phyloP scores from a whole-genome alignment of 2,113 vertebrate species.

The Xyliphius kryptos region DNA sequence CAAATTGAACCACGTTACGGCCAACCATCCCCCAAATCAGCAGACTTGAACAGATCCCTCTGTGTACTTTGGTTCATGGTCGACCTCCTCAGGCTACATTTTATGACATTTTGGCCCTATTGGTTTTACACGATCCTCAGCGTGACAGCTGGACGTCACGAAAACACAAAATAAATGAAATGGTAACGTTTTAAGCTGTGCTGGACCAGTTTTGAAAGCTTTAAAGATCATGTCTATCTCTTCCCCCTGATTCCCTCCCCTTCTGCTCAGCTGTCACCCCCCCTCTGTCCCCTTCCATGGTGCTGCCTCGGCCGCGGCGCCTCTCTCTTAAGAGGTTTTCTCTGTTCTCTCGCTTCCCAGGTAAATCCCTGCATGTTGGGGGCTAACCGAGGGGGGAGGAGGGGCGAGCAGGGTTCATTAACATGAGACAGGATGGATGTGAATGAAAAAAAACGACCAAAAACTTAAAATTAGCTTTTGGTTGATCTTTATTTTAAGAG shows the following conservation, averaged over 20 bases:
- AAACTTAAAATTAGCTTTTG: conserved; percentile 2
- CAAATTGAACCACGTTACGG: too few species aligned
- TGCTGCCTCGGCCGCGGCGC: conserved; percentile 63
- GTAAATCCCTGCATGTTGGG: conserved; percentile 61
- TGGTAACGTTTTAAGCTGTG: conserved; percentile 14
- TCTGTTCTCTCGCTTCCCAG: conserved; percentile 76
- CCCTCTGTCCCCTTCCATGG: conserved; percentile 63
- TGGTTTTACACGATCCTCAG: too few species aligned
- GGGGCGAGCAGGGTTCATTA: background rate
- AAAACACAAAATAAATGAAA: background rate
- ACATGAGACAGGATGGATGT: conserved; percentile 37
- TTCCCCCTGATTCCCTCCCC: conserved; percentile 15
- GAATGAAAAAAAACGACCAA: conserved; percentile 3
- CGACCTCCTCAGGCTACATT: too few species aligned
- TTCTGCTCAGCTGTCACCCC: conserved; percentile 57
- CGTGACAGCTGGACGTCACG: background rate
- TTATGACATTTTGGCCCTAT: too few species aligned
- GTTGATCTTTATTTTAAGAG: background rate
- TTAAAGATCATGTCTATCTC: conserved; percentile 47
- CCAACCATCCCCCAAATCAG: too few species aligned
- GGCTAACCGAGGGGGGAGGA: background rate
- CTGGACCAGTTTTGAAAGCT: conserved; percentile 10
- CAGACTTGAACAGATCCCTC: too few species aligned
- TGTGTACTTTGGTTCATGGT: too few species aligned
- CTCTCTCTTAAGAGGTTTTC: conserved; percentile 74